Conservation (phyloP, 37 sponge, comb jelly and placozoan species). For the Cliona cf. orientalis region DNA sequence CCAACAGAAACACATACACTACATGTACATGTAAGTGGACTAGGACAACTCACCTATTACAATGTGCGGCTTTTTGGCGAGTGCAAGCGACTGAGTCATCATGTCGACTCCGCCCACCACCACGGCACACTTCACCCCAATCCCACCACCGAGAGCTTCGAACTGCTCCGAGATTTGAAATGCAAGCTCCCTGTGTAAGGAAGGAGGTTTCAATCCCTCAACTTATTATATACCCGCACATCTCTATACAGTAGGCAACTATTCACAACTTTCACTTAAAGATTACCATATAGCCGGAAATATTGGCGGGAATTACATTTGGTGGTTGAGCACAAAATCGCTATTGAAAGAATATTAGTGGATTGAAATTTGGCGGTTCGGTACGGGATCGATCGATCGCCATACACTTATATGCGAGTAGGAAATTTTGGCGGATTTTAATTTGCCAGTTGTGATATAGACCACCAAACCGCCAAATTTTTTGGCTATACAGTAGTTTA, state of each 20-base stretch:
- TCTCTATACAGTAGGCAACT: constrained; percentile 80
- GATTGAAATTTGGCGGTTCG: too few relatives aligned
- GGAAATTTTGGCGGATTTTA: too few relatives aligned
- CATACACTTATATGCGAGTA: too few relatives aligned
- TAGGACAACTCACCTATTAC: constrained; percentile 78
- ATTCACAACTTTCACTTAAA: neutral
- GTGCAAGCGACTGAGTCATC: constrained; percentile 93
- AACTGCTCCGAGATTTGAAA: constrained; percentile 98
- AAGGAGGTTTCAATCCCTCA: neutral
- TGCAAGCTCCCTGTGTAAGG: constrained; percentile 83
- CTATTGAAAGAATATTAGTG: too few relatives aligned
- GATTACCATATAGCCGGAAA: too few relatives aligned
- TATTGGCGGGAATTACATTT: too few relatives aligned
- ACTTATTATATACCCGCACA: too few relatives aligned
- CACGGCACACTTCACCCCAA: constrained; percentile 96
- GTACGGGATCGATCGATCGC: too few relatives aligned
- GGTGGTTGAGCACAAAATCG: too few relatives aligned
- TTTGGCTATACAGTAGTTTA: too few relatives aligned
- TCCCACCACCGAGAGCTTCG: constrained; percentile 87
- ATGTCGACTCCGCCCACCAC: constrained; percentile 96
- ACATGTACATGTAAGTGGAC: neutral
- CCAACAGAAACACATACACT: neutral
- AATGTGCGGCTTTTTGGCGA: constrained; percentile 97
- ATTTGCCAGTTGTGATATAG: too few relatives aligned
- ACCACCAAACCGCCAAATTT: too few relatives aligned